Evolutionary conservation across 2,888 invertebrate species (phyloP), one percentile per base, ranked within the genome.

Genomic region (Melinaea menophilus): DNA sequence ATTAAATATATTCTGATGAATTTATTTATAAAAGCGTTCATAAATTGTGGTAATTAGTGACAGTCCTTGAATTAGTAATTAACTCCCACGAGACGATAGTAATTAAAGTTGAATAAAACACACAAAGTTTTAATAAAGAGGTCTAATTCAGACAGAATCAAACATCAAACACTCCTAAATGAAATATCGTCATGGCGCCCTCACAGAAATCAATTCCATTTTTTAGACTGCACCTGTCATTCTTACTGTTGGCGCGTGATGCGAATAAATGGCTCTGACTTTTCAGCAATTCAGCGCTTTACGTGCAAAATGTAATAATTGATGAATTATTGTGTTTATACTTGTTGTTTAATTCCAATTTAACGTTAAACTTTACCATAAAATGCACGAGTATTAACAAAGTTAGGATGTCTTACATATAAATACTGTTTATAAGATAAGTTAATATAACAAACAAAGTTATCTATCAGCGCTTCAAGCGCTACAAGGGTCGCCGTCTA

Each of bases 171-270:
- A 65, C 41, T 51, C 59, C 33, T 59, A 67, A 67, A 65, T 68
- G 65, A 66, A 70, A 70, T 63, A 54, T 55, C 57, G 58, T 56
- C 62, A 22, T 62, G 46, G 62, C 58, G 55, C 59, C 56, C 56
- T 63, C 59, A 46, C 37, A 31, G 62, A 61, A 70, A 70, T 71
- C 69, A 70, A 71, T 71, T 74, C 68, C 68, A 69, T 73, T 41
- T 74, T 70, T 72, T 68, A 69, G 59, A 68, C 62, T 67, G 67
- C 68, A 71, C 70, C 70, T 70, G 70, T 71, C 73, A 69, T 70
- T 69, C 66, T 65, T 60, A 66, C 31, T 51, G 65, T 59, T 46
- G 65, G 63, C 34, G 48, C 64, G 69, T 67, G 70, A 68, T 69
- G 66, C 59, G 74, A 65, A 67, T 72, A 54, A 61, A 33, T 55